Conservation (phyloP, 2,888 invertebrate species). For the Protodeltote pygarga region DNA sequence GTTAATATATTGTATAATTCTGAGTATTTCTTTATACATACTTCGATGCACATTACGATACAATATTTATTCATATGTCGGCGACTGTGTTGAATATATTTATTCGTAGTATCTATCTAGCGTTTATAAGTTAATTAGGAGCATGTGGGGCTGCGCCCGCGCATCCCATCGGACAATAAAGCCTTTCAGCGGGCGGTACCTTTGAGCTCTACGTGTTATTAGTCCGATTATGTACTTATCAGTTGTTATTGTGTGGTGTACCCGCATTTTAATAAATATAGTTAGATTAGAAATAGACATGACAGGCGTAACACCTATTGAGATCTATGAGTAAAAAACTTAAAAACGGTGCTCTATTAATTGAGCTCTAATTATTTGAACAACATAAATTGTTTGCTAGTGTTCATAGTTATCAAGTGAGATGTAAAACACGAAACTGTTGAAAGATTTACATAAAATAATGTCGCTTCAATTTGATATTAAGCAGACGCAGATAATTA, state of each 20-base stretch:
- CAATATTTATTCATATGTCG: conserved; percentile 3
- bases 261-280: background rate
- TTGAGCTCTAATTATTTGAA: too few relatives aligned
- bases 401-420: too few relatives aligned
- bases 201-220: conserved; percentile 69
- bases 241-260: conserved; percentile 50
- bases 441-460: too few relatives aligned
- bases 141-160: conserved; percentile 67
- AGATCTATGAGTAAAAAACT: too few relatives aligned
- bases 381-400: too few relatives aligned
- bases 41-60: conserved; percentile 9
- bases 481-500: too few relatives aligned
- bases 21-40: too few relatives aligned
- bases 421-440: too few relatives aligned
- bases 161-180: conserved; percentile 70
- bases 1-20: too few relatives aligned
- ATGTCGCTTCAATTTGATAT: too few relatives aligned
- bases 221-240: conserved; percentile 60
- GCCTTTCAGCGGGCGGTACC: conserved; percentile 73
- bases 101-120: conserved; percentile 50
- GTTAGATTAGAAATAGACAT: background rate
- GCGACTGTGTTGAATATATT: conserved; percentile 38
- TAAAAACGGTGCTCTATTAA: too few relatives aligned
- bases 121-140: conserved; percentile 77
- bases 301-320: too few relatives aligned